phyloP scores from a whole-genome alignment of 2,888 invertebrate species.

The Isotomurus palustris region DNA sequence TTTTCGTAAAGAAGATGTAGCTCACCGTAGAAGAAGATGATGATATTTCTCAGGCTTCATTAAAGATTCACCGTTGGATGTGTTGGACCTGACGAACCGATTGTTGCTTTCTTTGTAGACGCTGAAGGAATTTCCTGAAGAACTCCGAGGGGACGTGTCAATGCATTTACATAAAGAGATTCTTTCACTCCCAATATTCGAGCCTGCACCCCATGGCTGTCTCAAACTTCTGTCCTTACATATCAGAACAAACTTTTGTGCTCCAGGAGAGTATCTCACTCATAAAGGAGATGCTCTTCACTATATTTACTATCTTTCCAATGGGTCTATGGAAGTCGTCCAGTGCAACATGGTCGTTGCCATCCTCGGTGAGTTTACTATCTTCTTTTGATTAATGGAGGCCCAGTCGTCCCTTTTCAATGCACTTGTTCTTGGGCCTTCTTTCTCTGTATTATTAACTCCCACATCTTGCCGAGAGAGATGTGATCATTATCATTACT shows the following conservation, averaged over 20 bases:
- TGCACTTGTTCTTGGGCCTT: neutral
- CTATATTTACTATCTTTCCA: conserved; percentile 91
- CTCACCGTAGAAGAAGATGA: too few relatives aligned
- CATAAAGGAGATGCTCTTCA: conserved; percentile 91
- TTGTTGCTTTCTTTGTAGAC: conserved; percentile 75
- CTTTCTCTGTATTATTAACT: neutral
- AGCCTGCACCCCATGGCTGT: conserved; percentile 90
- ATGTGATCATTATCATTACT: too few relatives aligned
- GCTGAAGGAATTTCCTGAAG: conserved; percentile 92
- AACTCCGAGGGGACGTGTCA: conserved; percentile 88
- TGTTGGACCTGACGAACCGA: too few relatives aligned
- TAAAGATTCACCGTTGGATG: too few relatives aligned
- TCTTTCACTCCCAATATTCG: conserved; percentile 88
- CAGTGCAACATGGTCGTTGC: conserved; percentile 96
- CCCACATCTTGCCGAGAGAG: neutral
- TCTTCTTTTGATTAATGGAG: neutral
- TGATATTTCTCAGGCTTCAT: too few relatives aligned
- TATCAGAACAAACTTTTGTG: conserved; percentile 91
- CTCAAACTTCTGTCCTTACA: conserved; percentile 85
- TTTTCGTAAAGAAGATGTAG: too few relatives aligned
- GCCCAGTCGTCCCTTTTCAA: neutral
- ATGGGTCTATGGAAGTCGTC: conserved; percentile 95
- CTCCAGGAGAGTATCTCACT: conserved; percentile 89
- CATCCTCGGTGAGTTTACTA: conserved; percentile 72
- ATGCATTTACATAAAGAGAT: conserved; percentile 94